Evolutionary conservation across 2,797 vertebrate species (phyloP).

Genomic region (Clamator glandarius): DNA sequence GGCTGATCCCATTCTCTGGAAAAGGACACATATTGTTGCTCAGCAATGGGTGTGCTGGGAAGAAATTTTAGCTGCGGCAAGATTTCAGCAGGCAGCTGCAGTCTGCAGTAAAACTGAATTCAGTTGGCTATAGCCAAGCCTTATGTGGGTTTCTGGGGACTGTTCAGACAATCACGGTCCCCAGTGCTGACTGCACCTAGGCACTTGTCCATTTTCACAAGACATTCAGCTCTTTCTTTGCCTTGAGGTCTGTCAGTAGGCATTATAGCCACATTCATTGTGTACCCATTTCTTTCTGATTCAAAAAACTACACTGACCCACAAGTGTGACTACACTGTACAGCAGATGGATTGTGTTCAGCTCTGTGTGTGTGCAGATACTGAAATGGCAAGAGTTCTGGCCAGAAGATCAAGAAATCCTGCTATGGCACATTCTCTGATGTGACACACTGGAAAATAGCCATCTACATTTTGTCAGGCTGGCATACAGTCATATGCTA

Average conservation of each 20-base stretch:
- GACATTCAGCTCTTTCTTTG: neutral
- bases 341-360: neutral
- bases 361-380: neutral
- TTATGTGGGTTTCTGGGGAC: neutral
- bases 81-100: conserved; percentile 38
- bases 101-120: neutral
- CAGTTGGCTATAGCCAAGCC: neutral
- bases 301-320: neutral
- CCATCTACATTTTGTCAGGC: neutral
- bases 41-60: conserved; percentile 54
- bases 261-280: neutral
- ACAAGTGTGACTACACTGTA: neutral
- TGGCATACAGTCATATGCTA: neutral
- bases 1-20: conserved; percentile 49
- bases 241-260: neutral
- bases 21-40: conserved; percentile 61
- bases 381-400: neutral
- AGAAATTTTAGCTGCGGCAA: conserved; percentile 34
- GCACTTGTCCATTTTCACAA: neutral
- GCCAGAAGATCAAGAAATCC: neutral
- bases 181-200: neutral
- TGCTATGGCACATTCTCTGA: neutral
- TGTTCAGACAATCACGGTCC: neutral
- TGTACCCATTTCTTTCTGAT: neutral
- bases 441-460: neutral